phyloP scores from a whole-genome alignment of 2,113 vertebrate species.

The Proteles cristata region DNA sequence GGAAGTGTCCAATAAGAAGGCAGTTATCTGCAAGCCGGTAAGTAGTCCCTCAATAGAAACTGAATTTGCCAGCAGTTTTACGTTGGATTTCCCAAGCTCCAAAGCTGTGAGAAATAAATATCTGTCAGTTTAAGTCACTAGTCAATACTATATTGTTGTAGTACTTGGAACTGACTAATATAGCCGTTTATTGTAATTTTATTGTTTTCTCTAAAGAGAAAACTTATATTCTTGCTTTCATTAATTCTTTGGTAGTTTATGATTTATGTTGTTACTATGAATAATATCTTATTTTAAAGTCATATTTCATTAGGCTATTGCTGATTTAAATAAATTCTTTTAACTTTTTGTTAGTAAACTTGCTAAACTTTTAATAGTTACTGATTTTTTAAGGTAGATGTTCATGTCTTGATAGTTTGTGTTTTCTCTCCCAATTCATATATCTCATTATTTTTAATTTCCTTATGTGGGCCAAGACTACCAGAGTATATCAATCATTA shows the following conservation, averaged over 20 bases:
- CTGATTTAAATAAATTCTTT: background rate
- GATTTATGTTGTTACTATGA: background rate
- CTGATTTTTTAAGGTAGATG: background rate
- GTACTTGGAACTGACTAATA: background rate
- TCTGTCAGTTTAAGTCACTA: background rate
- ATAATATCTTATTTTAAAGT: background rate
- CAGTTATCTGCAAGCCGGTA: background rate
- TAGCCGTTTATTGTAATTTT: background rate
- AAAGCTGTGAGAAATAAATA: background rate
- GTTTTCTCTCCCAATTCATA: background rate
- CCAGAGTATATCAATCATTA: background rate
- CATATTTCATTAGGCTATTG: background rate
- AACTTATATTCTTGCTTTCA: background rate
- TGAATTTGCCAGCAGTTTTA: background rate
- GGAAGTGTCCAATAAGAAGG: background rate
- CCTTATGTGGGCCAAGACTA: background rate
- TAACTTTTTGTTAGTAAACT: background rate
- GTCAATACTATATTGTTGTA: background rate
- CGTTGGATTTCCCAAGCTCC: background rate
- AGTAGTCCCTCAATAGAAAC: background rate
- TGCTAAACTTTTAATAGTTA: background rate
- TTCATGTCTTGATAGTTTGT: background rate
- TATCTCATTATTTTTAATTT: background rate
- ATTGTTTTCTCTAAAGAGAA: background rate
- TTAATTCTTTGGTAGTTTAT: background rate